Evolutionary conservation across 2,797 vertebrate species (phyloP).

Genomic region (Enteromius anoplus): DNA sequence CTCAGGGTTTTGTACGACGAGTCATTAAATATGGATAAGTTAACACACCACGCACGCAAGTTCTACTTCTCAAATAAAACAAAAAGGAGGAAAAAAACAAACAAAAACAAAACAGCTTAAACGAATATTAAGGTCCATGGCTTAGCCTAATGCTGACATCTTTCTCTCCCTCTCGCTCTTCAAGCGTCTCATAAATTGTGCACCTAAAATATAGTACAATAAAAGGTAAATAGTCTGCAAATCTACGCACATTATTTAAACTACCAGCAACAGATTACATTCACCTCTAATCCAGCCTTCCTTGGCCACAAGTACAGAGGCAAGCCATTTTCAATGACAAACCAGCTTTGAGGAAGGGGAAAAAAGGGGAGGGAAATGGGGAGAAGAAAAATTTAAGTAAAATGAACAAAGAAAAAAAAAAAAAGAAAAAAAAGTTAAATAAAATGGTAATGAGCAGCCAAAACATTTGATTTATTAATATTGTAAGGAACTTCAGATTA

Average conservation of each 20-base stretch:
- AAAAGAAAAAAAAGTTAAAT: constrained; percentile 66
- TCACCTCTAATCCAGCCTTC: constrained; percentile 65
- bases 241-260: constrained; percentile 63
- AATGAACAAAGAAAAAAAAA: constrained; percentile 72
- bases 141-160: constrained; percentile 80
- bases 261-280: constrained; percentile 74
- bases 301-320: constrained; percentile 55
- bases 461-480: constrained; percentile 86
- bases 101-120: constrained; percentile 54
- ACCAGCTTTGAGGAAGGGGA: constrained; percentile 70
- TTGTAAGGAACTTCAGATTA: constrained; percentile 92
- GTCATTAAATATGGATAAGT: constrained; percentile 71
- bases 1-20: constrained; percentile 73
- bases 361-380: constrained; percentile 69
- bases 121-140: constrained; percentile 81
- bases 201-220: constrained; percentile 76
- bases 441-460: constrained; percentile 84
- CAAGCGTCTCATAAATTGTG: constrained; percentile 71
- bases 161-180: constrained; percentile 63
- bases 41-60: constrained; percentile 68
- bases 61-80: constrained; percentile 73
- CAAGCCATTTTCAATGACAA: constrained; percentile 71
- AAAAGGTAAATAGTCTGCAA: constrained; percentile 67
- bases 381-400: constrained; percentile 72
- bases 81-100: constrained; percentile 40